Percentiles rank a stretch among this genome's conserved stretches.
Evolutionary conservation across 1,140 invertebrate genomes (phyloP).

Genomic region (Aphaenogaster rudis): DNA sequence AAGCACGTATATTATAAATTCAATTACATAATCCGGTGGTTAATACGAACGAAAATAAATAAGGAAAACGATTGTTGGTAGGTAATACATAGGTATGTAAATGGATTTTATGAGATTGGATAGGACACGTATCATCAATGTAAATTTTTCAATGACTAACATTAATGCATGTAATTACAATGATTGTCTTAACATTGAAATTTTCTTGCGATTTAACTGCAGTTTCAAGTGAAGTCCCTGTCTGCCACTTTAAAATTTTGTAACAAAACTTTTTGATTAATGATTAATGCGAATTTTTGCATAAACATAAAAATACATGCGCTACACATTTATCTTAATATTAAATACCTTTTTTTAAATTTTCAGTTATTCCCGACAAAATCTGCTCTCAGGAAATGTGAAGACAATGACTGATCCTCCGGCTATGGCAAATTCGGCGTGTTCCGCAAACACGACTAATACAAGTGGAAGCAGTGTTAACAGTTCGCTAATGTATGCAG

Average conservation of each 20-base stretch:
- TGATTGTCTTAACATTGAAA: slow-evolving; percentile 31
- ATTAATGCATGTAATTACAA: slow-evolving; percentile 54
- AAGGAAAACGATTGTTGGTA: slow-evolving; percentile 75
- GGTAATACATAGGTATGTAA: slow-evolving; percentile 80
- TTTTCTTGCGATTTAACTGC: slow-evolving; percentile 30
- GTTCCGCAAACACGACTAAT: slow-evolving; percentile 70
- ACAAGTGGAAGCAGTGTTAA: slow-evolving; percentile 68
- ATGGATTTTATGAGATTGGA: slow-evolving; percentile 53
- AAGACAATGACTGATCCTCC: slow-evolving; percentile 88
- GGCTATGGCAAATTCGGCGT: slow-evolving; percentile 72
- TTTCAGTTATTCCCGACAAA: slow-evolving; percentile 94
- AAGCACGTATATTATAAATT: slow-evolving; percentile 59
- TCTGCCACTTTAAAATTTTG: background rate
- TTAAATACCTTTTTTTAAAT: slow-evolving; percentile 41
- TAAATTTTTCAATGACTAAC: slow-evolving; percentile 42
- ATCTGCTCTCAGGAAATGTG: slow-evolving; percentile 91
- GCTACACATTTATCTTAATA: background rate
- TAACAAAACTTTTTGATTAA: slow-evolving; percentile 31
- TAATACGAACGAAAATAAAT: slow-evolving; percentile 69
- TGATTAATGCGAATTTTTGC: background rate
- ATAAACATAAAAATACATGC: slow-evolving; percentile 6
- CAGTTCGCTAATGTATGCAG: slow-evolving; percentile 77
- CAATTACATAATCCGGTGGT: slow-evolving; percentile 65
- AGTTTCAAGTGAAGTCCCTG: background rate
- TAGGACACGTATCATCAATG: slow-evolving; percentile 24